Base-by-base conservation (phyloP, 2,888 invertebrate species). In the Cyclophora albipunctata region DNA sequence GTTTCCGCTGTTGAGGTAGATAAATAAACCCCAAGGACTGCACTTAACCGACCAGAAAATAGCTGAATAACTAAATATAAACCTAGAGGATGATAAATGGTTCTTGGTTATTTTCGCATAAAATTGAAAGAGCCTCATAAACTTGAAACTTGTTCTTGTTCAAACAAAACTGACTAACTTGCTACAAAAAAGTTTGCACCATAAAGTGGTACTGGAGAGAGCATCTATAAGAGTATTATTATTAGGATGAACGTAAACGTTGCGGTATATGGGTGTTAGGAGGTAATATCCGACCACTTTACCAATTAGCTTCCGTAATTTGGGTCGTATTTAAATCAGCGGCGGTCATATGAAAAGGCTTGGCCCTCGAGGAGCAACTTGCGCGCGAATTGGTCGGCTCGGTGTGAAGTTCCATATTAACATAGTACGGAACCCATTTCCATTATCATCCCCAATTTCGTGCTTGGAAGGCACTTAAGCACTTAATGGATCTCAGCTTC, bases 391-490 rank as follows among this genome's bases (percentile, higher is more conserved):
- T 73, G 75, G 74, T 70, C 68, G 66, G 70, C 71, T 70, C 69
- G 64, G 69, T 76, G 73, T 75, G 71, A 75, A 79, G 73, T 75
- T 71, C 75, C 79, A 79, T 83, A 85, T 86, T 84, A 84, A 81
- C 84, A 85, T 82, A 80, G 81, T 81, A 76, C 82, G 82, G 76
- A 78, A 79, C 83, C 82, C 82, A 78, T 85, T 85, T 81, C 79
- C 83, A 86, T 84, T 84, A 85, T 85, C 83, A 84, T 85, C 83
- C 82, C 76, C 84, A 86, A 86, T 87, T 86, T 86, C 77, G 81
- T 81, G 81, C 85, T 84, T 81, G 81, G 78, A 78, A 81, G 84
- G 84, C 85, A 86, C 86, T 85, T 86, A 85, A 85, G 84, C 81
- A 85, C 84, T 85, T 86, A 86, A 87, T 84, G 86, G 84, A 81